Evolutionary conservation across 2,888 invertebrate genomes (phyloP), one percentile per base, ranked within the genome.

Genomic region (Oegoconia quadripuncta): DNA sequence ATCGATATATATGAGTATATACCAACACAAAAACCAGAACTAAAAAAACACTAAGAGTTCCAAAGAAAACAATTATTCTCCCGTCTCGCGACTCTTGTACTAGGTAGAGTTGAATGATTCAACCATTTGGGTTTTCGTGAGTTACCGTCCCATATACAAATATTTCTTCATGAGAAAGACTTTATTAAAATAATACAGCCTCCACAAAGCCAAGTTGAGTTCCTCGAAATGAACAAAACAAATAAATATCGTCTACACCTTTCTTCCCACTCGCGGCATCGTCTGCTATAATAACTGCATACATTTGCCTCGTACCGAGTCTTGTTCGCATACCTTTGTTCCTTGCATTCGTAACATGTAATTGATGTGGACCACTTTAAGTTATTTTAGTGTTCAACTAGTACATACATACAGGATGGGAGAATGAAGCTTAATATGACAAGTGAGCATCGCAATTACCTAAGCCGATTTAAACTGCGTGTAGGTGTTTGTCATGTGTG

Each of bases 301-400:
- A 32, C 30, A 22, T 11, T 34, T 20, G 25, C 26, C 18, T 33
- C 23, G 15, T 12, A 13, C 27, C n/a, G 15, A 14, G 13, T 12
- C 33, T 23, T 13, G 23, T 37, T 39, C 34, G 39, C 37, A 22
- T 31, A 37, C 39, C 43, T 43, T 43, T 43, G 43, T 41, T 34
- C 33, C n/a, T n/a, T 29, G 23, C 20, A 34, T 37, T 37, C 20
- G 36, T 32, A 32, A 32, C 29, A 22, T 18, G 15, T 42, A 42
- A 42, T 42, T 42, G 38, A 38, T 42, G 42, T 38, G 42, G 27
- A 34, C 34, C 38, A 30, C 27, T 42, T 41, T 26, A 27, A 25
- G 23, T 15, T 34, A 22, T 29, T 28, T 30, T 25, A 22, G 34
- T 14, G 26, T 14, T 30, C 18, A 31, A 23, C 23, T 11, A 3